Conservation (phyloP, 1,140 invertebrate genomes). For the Leptopilina boulardi region DNA sequence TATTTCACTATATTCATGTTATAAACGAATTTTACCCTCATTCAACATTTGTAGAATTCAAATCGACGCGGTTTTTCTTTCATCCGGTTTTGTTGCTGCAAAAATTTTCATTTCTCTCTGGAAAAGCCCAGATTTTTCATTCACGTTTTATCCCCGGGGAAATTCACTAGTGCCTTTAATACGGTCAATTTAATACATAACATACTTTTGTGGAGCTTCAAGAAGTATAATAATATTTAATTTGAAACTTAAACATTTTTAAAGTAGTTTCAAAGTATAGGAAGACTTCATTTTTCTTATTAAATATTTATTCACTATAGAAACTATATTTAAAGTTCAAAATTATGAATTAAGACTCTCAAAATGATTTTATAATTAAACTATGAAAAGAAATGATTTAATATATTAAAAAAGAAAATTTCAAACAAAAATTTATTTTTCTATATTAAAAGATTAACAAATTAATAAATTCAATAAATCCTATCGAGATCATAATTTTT, state of each 20-base stretch:
- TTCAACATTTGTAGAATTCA: background rate
- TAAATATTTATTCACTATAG: no score
- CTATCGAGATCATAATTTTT: no score
- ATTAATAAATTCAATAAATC: no score
- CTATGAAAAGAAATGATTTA: no score
- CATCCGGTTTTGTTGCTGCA: background rate
- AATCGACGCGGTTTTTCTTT: background rate
- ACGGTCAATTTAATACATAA: background rate
- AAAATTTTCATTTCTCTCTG: background rate
- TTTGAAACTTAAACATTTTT: background rate
- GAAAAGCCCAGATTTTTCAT: constrained; percentile 5
- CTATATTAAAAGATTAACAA: no score
- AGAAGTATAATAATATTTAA: background rate
- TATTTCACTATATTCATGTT: background rate
- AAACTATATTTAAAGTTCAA: no score
- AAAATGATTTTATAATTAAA: no score
- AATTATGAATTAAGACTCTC: no score
- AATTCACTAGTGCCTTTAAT: background rate
- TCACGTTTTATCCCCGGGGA: background rate
- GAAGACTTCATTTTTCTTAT: no score
- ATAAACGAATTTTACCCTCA: constrained; percentile 14
- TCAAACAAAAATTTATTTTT: no score
- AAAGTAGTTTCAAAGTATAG: background rate
- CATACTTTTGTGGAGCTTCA: background rate
- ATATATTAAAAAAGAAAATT: no score